phyloP scores from a whole-genome alignment of 2,113 vertebrate genomes.

The Gallinago paraguaiae region DNA sequence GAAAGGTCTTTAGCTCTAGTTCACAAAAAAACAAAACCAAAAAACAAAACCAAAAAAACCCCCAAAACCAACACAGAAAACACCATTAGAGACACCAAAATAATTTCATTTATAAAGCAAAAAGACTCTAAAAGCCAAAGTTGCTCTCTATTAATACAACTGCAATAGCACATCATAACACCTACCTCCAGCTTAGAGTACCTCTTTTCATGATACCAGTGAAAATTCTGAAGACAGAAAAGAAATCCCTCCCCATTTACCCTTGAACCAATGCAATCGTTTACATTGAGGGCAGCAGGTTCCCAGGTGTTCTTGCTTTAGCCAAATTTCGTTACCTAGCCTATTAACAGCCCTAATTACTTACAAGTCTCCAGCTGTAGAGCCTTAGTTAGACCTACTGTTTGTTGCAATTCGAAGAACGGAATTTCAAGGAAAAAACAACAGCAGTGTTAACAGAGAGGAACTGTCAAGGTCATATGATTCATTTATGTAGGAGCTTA shows the following conservation, averaged over 20 bases:
- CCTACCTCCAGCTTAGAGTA: not conserved
- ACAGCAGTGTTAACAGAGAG: not conserved
- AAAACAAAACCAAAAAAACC: too few relatives aligned
- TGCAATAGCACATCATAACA: not conserved
- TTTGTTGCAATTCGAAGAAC: not conserved
- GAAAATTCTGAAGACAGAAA: not conserved
- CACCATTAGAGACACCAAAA: not conserved
- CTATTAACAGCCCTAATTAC: not conserved
- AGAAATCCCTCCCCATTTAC: not conserved
- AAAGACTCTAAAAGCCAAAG: not conserved
- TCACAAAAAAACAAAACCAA: not conserved
- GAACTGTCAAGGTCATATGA: slow-evolving; percentile 15
- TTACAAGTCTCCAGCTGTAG: not conserved
- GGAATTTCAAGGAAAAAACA: slow-evolving; percentile 16
- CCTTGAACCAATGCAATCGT: not conserved
- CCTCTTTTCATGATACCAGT: not conserved
- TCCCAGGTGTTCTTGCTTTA: not conserved
- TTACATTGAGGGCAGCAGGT: not conserved
- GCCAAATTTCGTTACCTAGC: not conserved
- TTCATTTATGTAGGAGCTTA: slow-evolving; percentile 38
- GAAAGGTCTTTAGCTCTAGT: not conserved
- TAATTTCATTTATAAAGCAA: not conserved
- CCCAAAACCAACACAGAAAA: not conserved
- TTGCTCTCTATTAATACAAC: not conserved
- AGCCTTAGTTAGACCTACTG: not conserved